Base-by-base conservation (phyloP, 2,113 vertebrate genomes). In the Calyptomena viridis region DNA sequence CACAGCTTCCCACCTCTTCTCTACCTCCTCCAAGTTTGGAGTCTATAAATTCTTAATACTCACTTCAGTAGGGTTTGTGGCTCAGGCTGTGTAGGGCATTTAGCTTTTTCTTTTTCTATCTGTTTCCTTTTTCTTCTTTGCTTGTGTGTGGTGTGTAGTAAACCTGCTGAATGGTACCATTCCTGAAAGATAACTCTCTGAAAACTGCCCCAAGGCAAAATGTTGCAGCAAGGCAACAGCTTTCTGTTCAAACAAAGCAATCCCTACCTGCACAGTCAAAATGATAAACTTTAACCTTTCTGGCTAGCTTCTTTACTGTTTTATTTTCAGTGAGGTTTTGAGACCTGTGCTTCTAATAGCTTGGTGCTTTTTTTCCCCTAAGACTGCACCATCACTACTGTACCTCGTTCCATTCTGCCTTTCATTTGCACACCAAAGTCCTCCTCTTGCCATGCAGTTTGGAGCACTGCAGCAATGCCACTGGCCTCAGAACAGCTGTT, bases 141-240 rank as follows among this genome's bases (percentile, higher is more conserved):
- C 40, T 24, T 71, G 37, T 73, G 30, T 49, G 40, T 27, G 12
- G 3, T 13, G 4, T 62, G 53, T 47, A 58, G 76, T 71, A 77
- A 71, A 53, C 47, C n/a, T 82, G 62, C 67, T 89, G 87, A 72
- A 91, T 64, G 89, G 56, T 91, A 75, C 90, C 66, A 60, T 78
- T 92, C 44, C n/a, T 90, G 76, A 84, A 84, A 78, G 84, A 17
- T 74, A 85, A 30, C 59, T 84, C 64, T 66, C 53, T 91, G 69
- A 82, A 79, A 95, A 87, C 44, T 68, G 66, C 84, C 73, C 77
- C 37, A 76, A 87, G 77, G 89, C 81, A 94, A 93, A 94, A 79
- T 1, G 1, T 22, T 89, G 52, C 81, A 92, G 86, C 73, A 92
- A 75, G 44, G 69, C 69, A 84, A 49, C 35, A 84, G 71, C 35